Conservation (phyloP, 2,797 vertebrate species). For the Sebastes cheni region DNA sequence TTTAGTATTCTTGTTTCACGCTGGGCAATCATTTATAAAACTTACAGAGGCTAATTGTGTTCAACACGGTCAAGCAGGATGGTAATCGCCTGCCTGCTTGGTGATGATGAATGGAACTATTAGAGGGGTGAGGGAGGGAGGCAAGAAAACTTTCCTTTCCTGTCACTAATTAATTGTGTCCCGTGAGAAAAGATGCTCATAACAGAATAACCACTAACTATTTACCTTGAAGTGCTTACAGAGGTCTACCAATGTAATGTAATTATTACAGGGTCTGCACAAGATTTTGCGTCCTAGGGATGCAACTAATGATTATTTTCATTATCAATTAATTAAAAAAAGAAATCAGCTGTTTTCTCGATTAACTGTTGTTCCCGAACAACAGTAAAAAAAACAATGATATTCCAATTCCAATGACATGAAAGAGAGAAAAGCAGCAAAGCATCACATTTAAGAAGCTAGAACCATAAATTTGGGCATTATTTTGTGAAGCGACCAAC, state of each 20-base stretch:
- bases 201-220: slow-evolving; percentile 34
- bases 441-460: not conserved
- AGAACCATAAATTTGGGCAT: not conserved
- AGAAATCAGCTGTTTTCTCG: not conserved
- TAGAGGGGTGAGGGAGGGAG: slow-evolving; percentile 30
- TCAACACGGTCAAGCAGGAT: slow-evolving; percentile 50
- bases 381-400: not conserved
- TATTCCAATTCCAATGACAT: not conserved
- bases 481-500: not conserved
- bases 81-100: slow-evolving; percentile 45
- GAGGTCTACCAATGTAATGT: not conserved
- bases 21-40: slow-evolving; percentile 43
- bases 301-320: not conserved
- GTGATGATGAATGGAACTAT: slow-evolving; percentile 68
- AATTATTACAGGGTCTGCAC: not conserved
- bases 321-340: not conserved
- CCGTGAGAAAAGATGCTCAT: slow-evolving; percentile 43
- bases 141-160: slow-evolving; percentile 47
- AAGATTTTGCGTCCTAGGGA: not conserved
- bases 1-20: slow-evolving; percentile 43
- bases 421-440: not conserved
- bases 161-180: slow-evolving; percentile 61
- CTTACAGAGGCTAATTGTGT: slow-evolving; percentile 58
- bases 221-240: slow-evolving; percentile 12
- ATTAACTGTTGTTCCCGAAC: not conserved